Base-by-base conservation (phyloP, 1,140 invertebrate genomes). In the Copidosoma floridanum region DNA sequence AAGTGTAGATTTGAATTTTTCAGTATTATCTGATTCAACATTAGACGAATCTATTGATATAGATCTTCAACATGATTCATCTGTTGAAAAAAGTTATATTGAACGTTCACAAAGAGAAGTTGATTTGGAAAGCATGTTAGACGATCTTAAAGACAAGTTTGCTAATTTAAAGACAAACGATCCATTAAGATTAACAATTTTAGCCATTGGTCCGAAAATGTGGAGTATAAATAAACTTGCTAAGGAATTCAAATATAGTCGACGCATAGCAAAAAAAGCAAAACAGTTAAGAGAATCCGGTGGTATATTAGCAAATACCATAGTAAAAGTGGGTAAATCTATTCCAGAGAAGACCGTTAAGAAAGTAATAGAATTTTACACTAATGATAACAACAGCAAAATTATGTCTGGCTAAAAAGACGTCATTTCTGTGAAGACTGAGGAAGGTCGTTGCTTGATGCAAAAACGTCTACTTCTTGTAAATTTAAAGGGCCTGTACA, bases 221-320 rank as follows among this genome's bases (percentile, higher is more conserved):
- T 56, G 54, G 54, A 56, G 40, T 29, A 7, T 35, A 21, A 56
- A 11, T 3, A 43, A 56, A 56, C 32, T 56, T 16, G 11, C 23
- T 32, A 26, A 12, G 4, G 41, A 56, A 46, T 56, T 56, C 40
- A 46, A 46, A 18, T 46, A 14, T 27, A 32, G 41, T 11, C 29
- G 21, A 16, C 41, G 37, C 14, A 32, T 56, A 16, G 54, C 54
- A 46, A 29, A 56, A 20, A 44, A 56, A 56, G 23, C 12, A 32
- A 27, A 32, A 56, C 5, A 44, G 27, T 32, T 56, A n/a, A 56
- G 24, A 46, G 14, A n/a, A 32, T 18, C 26, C 21, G 37, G 27
- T 11, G 54, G 54, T n/a, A 16, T 56, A 32, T 47, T 56, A 32
- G 26, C 24, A 18, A 43, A 56, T 20, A 56, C 54, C 29, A 46